Percentiles rank a stretch among this genome's conserved stretches.
Evolutionary conservation across 2,797 vertebrate genomes (phyloP).

Genomic region (Lepidocolaptes lacrymiger): DNA sequence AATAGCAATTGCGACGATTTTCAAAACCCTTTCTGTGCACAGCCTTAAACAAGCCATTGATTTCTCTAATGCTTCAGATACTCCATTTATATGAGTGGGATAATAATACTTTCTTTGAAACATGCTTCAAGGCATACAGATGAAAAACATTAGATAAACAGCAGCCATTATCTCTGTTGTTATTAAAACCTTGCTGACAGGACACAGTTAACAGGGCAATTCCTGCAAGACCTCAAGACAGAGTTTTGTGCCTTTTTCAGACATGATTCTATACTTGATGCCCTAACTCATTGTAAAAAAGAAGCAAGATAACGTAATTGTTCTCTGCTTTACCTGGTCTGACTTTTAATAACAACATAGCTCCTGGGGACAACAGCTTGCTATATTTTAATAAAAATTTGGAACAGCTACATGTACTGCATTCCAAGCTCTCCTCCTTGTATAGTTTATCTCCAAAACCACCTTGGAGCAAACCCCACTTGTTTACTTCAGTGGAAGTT

Average conservation of each 20-base stretch:
- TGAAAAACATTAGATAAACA: conserved; percentile 12
- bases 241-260: neutral
- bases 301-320: neutral
- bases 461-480: conserved; percentile 24
- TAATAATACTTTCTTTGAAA: neutral
- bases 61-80: neutral
- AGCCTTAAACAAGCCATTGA: neutral
- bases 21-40: neutral
- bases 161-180: neutral
- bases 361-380: neutral
- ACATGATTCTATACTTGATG: neutral
- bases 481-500: conserved; percentile 57
- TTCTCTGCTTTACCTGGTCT: conserved; percentile 21
- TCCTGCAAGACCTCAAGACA: neutral
- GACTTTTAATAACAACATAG: neutral
- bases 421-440: conserved; percentile 1
- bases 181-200: conserved; percentile 34
- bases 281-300: neutral
- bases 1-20: neutral
- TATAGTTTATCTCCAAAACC: conserved; percentile 46
- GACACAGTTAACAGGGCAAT: neutral
- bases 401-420: neutral
- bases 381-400: conserved; percentile 16
- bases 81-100: neutral
- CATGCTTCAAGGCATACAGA: neutral